Conservation (phyloP, 2,888 invertebrate genomes). For the Synergus umbraculus region DNA sequence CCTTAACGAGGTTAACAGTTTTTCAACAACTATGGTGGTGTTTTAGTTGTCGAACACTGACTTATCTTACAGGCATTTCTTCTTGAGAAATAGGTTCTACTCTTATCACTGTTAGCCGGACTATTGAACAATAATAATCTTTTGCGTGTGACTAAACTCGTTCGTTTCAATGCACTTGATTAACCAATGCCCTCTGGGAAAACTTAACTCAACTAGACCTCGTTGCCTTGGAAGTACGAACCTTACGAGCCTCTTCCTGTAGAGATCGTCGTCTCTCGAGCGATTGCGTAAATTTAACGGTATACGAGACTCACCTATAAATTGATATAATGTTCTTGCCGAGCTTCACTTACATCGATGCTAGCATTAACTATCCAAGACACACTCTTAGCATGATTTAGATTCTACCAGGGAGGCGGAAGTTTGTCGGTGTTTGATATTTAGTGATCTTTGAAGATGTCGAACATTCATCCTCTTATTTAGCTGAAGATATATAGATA, state of each 20-base stretch:
- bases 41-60: background rate
- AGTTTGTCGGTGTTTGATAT: background rate
- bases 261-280: conserved; percentile 17
- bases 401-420: background rate
- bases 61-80: background rate
- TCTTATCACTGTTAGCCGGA: conserved; percentile 11
- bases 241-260: conserved; percentile 8
- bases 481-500: too few relatives aligned
- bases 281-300: conserved; percentile 32
- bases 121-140: conserved; percentile 30
- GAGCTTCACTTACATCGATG: conserved; percentile 15
- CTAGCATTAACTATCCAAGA: conserved; percentile 12
- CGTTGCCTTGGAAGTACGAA: background rate
- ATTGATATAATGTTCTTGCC: conserved; percentile 31
- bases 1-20: conserved; percentile 22
- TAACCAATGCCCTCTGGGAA: conserved; percentile 24
- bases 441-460: conserved; percentile 10
- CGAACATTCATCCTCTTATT: background rate
- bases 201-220: conserved; percentile 4
- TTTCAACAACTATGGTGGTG: conserved; percentile 10
- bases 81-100: conserved; percentile 1
- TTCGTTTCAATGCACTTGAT: conserved; percentile 20
- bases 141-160: conserved; percentile 18
- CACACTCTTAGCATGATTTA: background rate
- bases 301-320: conserved; percentile 17